Conservation (phyloP, 64 coral and sea anemone species). For the Montipora sp. region DNA sequence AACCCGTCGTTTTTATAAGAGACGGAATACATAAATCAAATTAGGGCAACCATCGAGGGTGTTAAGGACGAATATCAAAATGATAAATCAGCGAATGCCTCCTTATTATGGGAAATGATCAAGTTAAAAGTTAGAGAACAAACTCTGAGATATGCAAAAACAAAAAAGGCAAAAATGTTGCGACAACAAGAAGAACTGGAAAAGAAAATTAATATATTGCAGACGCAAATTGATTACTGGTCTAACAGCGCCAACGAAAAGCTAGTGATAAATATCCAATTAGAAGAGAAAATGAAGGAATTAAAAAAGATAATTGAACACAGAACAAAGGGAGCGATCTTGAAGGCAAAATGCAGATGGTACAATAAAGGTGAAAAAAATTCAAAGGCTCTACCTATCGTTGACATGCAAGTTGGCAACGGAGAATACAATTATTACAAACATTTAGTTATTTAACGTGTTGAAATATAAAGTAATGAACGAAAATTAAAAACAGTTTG, state of each 20-base stretch:
- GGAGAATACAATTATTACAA: no score
- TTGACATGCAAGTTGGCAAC: no score
- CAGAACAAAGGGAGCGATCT: no score
- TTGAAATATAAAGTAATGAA: no score
- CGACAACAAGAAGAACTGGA: constrained; percentile 4
- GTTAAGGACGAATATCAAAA: background rate
- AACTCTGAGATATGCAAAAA: background rate
- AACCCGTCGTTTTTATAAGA: constrained; percentile 10
- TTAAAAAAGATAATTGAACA: no score
- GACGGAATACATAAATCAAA: background rate
- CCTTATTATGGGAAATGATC: constrained; percentile 5
- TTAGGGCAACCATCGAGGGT: background rate
- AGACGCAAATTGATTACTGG: background rate
- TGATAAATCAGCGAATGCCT: background rate
- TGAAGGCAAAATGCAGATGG: no score
- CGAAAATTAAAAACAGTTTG: no score
- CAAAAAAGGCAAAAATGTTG: background rate
- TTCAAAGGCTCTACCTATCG: no score
- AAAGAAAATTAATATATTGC: background rate
- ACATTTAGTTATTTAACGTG: no score
- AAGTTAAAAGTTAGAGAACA: constrained; percentile 33
- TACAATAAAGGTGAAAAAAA: no score
- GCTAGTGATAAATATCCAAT: no score
- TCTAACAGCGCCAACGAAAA: background rate
- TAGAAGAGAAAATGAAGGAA: no score